These are phyloP conservation scores for Tragelaphus eurycerus DNA, from an alignment of 2,797 vertebrate genomes.

Conservation along the genomic window DNA sequence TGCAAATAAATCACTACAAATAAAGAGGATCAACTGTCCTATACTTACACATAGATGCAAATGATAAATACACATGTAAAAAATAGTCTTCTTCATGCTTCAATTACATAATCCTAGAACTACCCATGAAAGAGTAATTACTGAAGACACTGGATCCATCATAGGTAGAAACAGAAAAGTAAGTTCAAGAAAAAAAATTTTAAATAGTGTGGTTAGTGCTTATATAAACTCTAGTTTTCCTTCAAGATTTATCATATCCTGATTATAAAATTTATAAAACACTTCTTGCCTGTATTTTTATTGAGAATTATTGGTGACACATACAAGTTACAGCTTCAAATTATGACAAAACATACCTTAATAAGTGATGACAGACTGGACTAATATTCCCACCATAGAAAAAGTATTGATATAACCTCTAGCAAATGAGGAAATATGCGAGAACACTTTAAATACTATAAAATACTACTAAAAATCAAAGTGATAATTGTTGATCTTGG, in stretches of 20 bases:
- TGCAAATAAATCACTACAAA: neutral
- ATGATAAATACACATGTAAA: neutral
- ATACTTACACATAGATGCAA: neutral
- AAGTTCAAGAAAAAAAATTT: neutral
- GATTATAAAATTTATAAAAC: neutral
- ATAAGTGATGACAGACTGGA: neutral
- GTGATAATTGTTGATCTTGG: neutral
- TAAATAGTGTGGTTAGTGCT: neutral
- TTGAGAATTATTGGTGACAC: neutral
- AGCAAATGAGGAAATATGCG: neutral
- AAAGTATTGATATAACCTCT: neutral
- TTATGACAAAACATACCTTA: neutral
- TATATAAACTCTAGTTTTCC: neutral
- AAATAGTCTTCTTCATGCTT: neutral
- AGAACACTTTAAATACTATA: neutral
- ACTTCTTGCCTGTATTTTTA: neutral
- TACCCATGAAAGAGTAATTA: neutral
- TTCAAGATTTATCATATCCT: neutral
- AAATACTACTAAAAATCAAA: conserved; percentile 11
- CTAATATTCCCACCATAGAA: neutral
- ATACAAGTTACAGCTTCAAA: neutral
- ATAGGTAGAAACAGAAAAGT: neutral
- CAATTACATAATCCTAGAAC: neutral
- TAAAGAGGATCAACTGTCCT: neutral
- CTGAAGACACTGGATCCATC: neutral